Base-by-base conservation (phyloP, 2,113 vertebrate genomes). In the Ptilonorhynchus violaceus region DNA sequence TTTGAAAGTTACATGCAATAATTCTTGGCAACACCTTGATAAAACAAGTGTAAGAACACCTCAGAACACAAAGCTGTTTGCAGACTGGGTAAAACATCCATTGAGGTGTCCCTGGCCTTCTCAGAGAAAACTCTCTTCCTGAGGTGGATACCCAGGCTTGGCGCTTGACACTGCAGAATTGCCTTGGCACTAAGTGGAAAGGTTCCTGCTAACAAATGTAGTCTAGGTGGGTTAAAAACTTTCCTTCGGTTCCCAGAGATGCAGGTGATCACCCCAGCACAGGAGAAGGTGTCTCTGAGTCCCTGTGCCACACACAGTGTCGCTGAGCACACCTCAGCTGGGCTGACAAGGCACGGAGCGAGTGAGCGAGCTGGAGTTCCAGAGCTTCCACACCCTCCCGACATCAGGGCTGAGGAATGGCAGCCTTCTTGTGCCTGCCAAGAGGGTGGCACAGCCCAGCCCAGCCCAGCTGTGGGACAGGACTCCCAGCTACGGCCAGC, bases 281-380 rank as follows among this genome's bases (percentile, higher is more conserved):
- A 60, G 39, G 25, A 74, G 41, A 75, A 58, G 1, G 35, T 2
- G 31, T 39, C 44, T 47, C 42, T 47, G 50, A 50, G 46, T 66
- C 21, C 20, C 15, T 3, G 27, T 49, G 63, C 58, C 78, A 77
- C 73, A 30, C 25, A 4, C 39, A 30, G 18, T 52, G 47, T 44
- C 68, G 50, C 47, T n/a, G 11, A 37, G 44, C 20, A 47, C 41
- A 17, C 31, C 56, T 56, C 30, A 49, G 2, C 58, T 37, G 28
- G 0, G 4, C 82, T 2, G 6, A 1, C 4, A 14, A 28, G 68
- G 35, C 35, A 35, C 5, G 10, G 19, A 21, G 12, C 20, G 37
- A 5, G 4, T 7, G 9, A 30, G 41, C 24, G 69, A 64, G 30
- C 25, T 22, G 44, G 9, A 77, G 35, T 33, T 44, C 37, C 20